Evolutionary conservation across 2,888 invertebrate species (phyloP).

Genomic region (Caenorhabditis macrosperma): DNA sequence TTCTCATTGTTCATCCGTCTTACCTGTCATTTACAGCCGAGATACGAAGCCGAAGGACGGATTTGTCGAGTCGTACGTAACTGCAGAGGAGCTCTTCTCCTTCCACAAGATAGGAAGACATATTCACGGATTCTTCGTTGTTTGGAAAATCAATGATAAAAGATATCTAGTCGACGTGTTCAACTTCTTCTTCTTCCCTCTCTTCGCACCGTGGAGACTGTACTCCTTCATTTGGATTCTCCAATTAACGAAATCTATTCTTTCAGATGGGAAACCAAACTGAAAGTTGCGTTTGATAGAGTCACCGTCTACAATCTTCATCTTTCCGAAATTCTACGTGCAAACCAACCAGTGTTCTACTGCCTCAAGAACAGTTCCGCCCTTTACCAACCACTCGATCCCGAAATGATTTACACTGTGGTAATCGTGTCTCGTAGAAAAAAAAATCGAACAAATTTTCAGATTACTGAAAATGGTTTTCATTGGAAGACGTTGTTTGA

Average conservation of each 20-base stretch:
- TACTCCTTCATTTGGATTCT: neutral
- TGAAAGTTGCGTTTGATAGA: slow-evolving; percentile 30
- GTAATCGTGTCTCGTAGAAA: neutral
- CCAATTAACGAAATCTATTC: neutral
- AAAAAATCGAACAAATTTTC: slow-evolving; percentile 3
- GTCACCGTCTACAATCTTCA: slow-evolving; percentile 18
- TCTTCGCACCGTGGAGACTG: slow-evolving; percentile 5
- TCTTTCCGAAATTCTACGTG: slow-evolving; percentile 10
- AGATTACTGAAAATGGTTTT: neutral
- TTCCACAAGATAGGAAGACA: slow-evolving; percentile 36
- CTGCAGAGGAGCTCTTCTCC: neutral
- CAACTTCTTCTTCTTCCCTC: slow-evolving; percentile 29
- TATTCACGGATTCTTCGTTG: slow-evolving; percentile 50
- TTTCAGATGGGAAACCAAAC: slow-evolving; percentile 30
- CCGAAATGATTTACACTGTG: neutral
- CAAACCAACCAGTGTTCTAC: slow-evolving; percentile 23
- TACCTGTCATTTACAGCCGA: slow-evolving; percentile 13
- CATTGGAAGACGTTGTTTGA: too few species aligned
- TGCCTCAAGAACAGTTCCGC: neutral
- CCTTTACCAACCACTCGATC: neutral
- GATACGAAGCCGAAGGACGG: neutral
- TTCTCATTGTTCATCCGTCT: neutral
- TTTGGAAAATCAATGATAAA: neutral
- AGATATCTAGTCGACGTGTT: slow-evolving; percentile 46
- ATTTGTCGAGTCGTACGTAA: neutral